Percentiles rank a stretch among this genome's conserved stretches.
These are phyloP conservation scores for Microcebus griseorufus DNA, from an alignment of 2,113 vertebrate species.

Conservation along the genomic window DNA sequence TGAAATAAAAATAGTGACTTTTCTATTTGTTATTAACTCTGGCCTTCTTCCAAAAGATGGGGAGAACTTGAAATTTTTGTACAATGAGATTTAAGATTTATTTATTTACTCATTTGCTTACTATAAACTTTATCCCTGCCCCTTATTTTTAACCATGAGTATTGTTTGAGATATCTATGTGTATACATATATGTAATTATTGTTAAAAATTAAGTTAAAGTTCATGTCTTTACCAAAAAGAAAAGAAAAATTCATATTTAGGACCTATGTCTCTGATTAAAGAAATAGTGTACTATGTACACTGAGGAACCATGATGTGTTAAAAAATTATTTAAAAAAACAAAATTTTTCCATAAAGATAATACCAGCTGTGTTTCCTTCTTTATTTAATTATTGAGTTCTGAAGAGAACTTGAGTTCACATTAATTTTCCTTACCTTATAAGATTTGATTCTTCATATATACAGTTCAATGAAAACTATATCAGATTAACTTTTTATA, in stretches of 20 bases:
- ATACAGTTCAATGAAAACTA: neutral
- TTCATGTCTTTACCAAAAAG: constrained; percentile 8
- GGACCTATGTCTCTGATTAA: neutral
- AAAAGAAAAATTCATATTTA: neutral
- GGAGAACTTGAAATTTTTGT: neutral
- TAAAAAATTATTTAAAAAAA: neutral
- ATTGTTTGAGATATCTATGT: neutral
- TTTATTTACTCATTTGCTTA: neutral
- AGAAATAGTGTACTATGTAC: neutral
- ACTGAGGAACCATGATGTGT: neutral
- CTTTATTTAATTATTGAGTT: constrained; percentile 48
- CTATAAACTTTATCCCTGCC: neutral
- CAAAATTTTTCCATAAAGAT: neutral
- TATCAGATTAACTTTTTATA: neutral
- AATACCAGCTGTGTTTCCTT: neutral
- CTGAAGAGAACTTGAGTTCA: constrained; percentile 6
- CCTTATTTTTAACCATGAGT: neutral
- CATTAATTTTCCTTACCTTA: constrained; percentile 1
- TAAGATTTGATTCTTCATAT: constrained; percentile 1
- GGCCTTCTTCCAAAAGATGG: neutral
- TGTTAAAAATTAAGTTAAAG: constrained; percentile 43
- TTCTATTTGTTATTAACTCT: neutral
- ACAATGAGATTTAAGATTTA: neutral
- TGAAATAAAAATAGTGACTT: neutral
- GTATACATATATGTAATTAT: neutral